Conservation (phyloP, 2,113 vertebrate species). For the Nicator chloris region DNA sequence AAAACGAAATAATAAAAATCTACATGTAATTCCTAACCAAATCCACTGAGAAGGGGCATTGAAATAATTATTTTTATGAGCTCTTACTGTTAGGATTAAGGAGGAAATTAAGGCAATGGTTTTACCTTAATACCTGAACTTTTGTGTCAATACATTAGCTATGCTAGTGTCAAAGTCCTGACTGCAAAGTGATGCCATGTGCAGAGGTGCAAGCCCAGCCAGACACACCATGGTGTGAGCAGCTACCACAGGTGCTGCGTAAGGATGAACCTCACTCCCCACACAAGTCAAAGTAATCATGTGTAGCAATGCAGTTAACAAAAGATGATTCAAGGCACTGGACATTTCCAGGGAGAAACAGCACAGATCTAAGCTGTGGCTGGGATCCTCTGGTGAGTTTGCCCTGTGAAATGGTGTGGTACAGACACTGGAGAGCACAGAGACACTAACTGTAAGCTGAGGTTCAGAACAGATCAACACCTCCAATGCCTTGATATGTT, state of each 20-base stretch:
- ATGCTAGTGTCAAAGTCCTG: neutral
- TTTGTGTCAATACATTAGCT: neutral
- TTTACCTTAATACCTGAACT: neutral
- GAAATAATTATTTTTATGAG: neutral
- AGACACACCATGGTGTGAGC: neutral
- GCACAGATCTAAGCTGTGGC: rapidly evolving
- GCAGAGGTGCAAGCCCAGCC: neutral
- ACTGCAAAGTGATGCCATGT: neutral
- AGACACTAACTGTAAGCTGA: neutral
- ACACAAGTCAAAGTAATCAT: neutral
- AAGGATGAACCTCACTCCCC: neutral
- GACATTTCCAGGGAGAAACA: neutral
- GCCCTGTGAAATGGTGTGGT: neutral
- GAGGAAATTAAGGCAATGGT: neutral
- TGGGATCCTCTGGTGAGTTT: neutral
- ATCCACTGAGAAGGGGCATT: neutral
- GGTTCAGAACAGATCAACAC: neutral
- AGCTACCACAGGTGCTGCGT: rapidly evolving
- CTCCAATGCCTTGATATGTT: neutral
- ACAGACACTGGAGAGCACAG: neutral
- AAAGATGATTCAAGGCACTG: neutral
- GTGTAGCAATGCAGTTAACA: neutral
- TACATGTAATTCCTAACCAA: neutral
- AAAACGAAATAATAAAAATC: neutral
- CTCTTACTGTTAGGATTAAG: neutral